A percentile compares a stretch with the other conserved stretches of the same genome.
phyloP scores from a whole-genome alignment of 2,888 invertebrate species.

The Andrena hattorfiana region DNA sequence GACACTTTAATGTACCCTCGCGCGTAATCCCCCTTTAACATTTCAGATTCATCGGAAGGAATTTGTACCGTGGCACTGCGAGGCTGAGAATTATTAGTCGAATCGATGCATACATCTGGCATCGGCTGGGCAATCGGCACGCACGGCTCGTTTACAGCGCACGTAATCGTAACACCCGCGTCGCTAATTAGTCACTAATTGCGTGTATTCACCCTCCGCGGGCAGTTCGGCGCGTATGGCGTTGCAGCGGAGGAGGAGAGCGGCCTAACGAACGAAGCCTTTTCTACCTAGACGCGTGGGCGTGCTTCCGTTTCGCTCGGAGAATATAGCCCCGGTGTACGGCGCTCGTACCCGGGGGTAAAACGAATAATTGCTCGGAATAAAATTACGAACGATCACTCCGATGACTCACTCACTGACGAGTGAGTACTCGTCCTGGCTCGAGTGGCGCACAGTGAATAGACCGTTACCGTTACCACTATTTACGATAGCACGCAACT shows the following conservation, averaged over 20 bases:
- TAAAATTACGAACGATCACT: constrained; percentile 55
- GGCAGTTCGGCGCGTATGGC: not conserved
- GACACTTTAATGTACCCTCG: no score
- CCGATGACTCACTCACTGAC: no score
- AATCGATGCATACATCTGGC: constrained; percentile 33
- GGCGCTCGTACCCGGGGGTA: constrained; percentile 33
- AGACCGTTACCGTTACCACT: not conserved
- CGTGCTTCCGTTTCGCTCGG: constrained; percentile 59
- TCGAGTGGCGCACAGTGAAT: not conserved
- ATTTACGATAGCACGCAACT: constrained; percentile 5
- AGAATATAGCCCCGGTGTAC: constrained; percentile 46
- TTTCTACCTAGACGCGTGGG: constrained; percentile 53
- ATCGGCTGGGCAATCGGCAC: not conserved
- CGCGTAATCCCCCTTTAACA: no score
- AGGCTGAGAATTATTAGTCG: not conserved
- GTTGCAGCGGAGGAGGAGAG: constrained; percentile 36
- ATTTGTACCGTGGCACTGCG: not conserved
- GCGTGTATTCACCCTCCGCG: constrained; percentile 11
- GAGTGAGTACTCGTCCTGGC: constrained; percentile 21
- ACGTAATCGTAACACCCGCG: constrained; percentile 41
- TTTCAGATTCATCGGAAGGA: no score
- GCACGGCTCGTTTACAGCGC: constrained; percentile 41
- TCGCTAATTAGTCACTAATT: constrained; percentile 63
- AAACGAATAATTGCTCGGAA: constrained; percentile 54
- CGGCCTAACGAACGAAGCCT: constrained; percentile 60